phyloP scores from a whole-genome alignment of 2,797 vertebrate genomes.

The Sebastolobus alascanus region DNA sequence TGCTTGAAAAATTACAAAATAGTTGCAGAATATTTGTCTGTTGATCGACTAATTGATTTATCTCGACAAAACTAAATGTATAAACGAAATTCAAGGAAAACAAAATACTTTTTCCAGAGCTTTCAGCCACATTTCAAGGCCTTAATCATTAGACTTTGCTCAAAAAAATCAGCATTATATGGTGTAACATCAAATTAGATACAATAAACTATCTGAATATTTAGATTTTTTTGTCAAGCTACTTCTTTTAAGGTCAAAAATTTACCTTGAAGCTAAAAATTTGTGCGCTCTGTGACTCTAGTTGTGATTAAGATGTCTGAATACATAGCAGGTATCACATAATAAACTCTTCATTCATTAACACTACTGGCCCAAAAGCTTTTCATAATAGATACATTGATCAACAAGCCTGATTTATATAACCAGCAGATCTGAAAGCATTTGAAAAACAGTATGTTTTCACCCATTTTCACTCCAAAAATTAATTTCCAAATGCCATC shows the following conservation, averaged over 20 bases:
- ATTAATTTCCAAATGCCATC: not conserved
- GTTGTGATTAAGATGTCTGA: conserved; percentile 4
- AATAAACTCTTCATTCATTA: conserved; percentile 21
- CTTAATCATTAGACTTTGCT: not conserved
- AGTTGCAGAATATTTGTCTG: not conserved
- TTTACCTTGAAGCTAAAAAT: not conserved
- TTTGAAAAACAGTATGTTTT: not conserved
- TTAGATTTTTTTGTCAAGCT: no score
- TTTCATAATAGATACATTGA: not conserved
- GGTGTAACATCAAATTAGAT: not conserved
- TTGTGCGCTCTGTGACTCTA: not conserved
- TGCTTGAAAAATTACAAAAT: not conserved
- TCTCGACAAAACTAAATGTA: not conserved
- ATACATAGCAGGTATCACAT: conserved; percentile 23
- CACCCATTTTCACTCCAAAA: not conserved
- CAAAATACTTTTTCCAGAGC: not conserved
- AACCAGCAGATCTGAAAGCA: not conserved
- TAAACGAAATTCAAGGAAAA: not conserved
- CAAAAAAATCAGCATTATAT: not conserved
- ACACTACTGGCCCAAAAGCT: conserved; percentile 28
- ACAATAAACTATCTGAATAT: not conserved
- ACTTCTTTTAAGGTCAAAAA: not conserved
- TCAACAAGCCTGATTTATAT: conserved; percentile 1
- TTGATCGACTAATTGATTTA: not conserved
- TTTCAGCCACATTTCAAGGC: not conserved